A percentile compares a stretch with the other conserved stretches of the same genome.
Conservation (phyloP, 2,888 invertebrate species). For the Hirtodrosophila cameraria region DNA sequence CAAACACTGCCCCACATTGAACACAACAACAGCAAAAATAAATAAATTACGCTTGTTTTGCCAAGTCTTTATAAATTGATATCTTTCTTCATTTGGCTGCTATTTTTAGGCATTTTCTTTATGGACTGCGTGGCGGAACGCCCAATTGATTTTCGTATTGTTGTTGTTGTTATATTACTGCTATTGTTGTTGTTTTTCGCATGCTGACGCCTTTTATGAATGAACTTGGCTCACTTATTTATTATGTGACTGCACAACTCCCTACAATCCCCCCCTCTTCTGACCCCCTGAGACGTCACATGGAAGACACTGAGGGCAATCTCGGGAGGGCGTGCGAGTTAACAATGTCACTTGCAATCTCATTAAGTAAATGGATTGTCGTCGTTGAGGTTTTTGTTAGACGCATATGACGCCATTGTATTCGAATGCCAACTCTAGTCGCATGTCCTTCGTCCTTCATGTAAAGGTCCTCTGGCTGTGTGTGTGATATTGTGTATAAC, state of each 20-base stretch:
- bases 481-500: slow-evolving; percentile 6
- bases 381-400: slow-evolving; percentile 58
- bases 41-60: slow-evolving; percentile 4
- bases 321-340: slow-evolving; percentile 19
- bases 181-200: slow-evolving; percentile 34
- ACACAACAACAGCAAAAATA: no score
- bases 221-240: slow-evolving; percentile 64
- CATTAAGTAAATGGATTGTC: slow-evolving; percentile 75
- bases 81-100: slow-evolving; percentile 28
- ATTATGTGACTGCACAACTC: slow-evolving; percentile 44
- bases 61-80: slow-evolving; percentile 42
- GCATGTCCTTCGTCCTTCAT: slow-evolving; percentile 27
- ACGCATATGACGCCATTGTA: slow-evolving; percentile 72
- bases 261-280: not conserved
- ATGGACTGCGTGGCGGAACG: slow-evolving; percentile 36
- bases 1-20: not conserved
- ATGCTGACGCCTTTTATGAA: slow-evolving; percentile 67
- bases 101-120: slow-evolving; percentile 52
- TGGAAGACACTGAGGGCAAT: not conserved
- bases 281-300: not conserved
- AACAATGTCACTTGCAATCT: slow-evolving; percentile 70
- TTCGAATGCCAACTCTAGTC: slow-evolving; percentile 18
- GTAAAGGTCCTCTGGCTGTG: slow-evolving; percentile 9
- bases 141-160: slow-evolving; percentile 49
- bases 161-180: not conserved